Evolutionary conservation across 2,797 vertebrate species (phyloP).

Genomic region (Gouania willdenowi): DNA sequence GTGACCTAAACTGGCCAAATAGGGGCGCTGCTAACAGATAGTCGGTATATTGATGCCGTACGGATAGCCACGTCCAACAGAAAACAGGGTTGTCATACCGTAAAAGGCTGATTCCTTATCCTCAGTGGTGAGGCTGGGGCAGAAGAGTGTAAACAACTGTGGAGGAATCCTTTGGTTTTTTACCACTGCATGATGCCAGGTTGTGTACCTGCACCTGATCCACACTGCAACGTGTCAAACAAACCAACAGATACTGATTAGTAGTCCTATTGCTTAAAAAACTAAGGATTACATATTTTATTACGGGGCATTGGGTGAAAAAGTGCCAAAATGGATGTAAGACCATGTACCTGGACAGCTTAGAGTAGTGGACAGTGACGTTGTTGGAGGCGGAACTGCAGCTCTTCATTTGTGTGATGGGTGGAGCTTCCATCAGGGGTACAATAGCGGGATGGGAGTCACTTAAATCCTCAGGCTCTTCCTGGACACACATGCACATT

Average conservation of each 20-base stretch:
- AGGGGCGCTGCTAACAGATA: no score
- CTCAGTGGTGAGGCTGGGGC: slow-evolving; percentile 35
- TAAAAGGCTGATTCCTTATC: no score
- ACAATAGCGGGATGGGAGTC: slow-evolving; percentile 73
- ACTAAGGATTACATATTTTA: no score
- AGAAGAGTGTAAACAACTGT: slow-evolving; percentile 65
- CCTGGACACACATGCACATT: slow-evolving; percentile 15
- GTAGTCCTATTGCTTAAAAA: neutral
- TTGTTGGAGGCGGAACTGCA: slow-evolving; percentile 43
- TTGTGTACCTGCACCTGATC: slow-evolving; percentile 69
- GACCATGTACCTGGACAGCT: slow-evolving; percentile 52
- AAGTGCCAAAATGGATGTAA: neutral
- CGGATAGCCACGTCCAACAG: no score
- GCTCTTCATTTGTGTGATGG: slow-evolving; percentile 40
- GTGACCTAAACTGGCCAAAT: no score
- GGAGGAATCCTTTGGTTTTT: slow-evolving; percentile 52
- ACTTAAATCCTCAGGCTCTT: slow-evolving; percentile 73
- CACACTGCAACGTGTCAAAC: slow-evolving; percentile 37
- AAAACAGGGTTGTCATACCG: no score
- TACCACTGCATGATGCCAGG: slow-evolving; percentile 57
- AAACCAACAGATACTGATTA: slow-evolving; percentile 22
- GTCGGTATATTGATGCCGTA: no score
- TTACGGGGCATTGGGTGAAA: no score
- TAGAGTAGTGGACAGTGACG: slow-evolving; percentile 73
- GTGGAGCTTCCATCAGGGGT: slow-evolving; percentile 69